These are phyloP conservation scores for Glaucopsyche alexis DNA, from an alignment of 2,888 invertebrate species.

Conservation along the genomic window DNA sequence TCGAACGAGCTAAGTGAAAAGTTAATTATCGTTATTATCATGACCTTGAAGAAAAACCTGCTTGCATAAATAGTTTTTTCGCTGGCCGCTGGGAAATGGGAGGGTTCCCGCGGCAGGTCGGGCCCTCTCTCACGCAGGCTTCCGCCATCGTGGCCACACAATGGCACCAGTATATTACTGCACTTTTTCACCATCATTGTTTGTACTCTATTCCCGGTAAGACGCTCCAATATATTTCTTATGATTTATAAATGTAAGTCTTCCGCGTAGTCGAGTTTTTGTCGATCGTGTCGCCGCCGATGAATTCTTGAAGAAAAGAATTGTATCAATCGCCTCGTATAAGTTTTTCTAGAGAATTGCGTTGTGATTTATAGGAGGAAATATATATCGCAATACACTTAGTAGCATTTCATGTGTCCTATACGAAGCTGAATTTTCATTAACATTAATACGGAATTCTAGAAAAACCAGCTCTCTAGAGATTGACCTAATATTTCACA, in stretches of 20 bases:
- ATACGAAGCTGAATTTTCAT: not conserved
- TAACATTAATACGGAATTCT: not conserved
- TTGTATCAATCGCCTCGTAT: not conserved
- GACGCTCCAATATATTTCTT: conserved; percentile 59
- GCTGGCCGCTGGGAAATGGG: conserved; percentile 40
- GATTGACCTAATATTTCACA: not conserved
- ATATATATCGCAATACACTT: not conserved
- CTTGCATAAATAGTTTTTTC: conserved; percentile 36
- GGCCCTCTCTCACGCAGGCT: conserved; percentile 68
- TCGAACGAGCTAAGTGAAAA: not conserved
- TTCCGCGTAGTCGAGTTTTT: conserved; percentile 65
- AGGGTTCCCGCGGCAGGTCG: conserved; percentile 68
- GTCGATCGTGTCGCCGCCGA: conserved; percentile 41
- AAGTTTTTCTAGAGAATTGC: not conserved
- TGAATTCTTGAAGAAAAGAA: not conserved
- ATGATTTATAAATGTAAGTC: conserved; percentile 57
- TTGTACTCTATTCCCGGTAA: conserved; percentile 70
- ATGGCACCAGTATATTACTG: conserved; percentile 58
- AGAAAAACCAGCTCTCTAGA: not conserved
- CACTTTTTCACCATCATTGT: conserved; percentile 65
- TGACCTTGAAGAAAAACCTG: conserved; percentile 28
- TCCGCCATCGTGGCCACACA: conserved; percentile 67
- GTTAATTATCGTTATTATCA: conserved; percentile 3
- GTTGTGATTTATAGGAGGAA: not conserved
- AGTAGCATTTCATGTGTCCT: not conserved